A percentile compares a stretch with the other conserved stretches of the same genome.
phyloP scores from a whole-genome alignment of 64 coral and sea anemone genomes.

The Montipora cactus region DNA sequence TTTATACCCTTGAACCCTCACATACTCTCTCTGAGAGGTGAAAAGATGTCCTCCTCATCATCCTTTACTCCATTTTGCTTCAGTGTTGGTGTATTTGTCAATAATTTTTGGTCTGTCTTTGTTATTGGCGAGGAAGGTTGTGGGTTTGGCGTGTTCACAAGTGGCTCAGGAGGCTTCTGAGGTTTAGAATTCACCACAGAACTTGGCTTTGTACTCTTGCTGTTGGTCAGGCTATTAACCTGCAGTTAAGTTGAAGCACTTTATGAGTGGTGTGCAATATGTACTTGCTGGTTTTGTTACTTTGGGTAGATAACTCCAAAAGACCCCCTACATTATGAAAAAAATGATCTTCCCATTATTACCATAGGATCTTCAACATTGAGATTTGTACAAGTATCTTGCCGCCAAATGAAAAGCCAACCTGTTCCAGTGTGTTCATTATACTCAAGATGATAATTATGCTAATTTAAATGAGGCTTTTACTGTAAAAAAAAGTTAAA shows the following conservation, averaged over 20 bases:
- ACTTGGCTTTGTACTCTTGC: conserved; percentile 20
- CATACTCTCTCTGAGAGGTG: conserved; percentile 92
- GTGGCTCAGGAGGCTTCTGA: conserved; percentile 64
- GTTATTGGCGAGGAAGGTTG: neutral
- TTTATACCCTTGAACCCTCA: neutral
- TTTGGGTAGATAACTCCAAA: too few relatives aligned
- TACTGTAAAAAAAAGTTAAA: too few relatives aligned
- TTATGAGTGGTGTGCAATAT: neutral
- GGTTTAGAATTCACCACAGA: conserved; percentile 5
- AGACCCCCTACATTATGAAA: too few relatives aligned
- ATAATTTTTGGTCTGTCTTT: neutral
- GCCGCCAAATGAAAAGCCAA: too few relatives aligned
- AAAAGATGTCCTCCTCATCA: conserved; percentile 86
- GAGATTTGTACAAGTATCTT: too few relatives aligned
- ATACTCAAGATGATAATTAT: too few relatives aligned
- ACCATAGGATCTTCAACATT: too few relatives aligned
- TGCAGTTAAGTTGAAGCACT: neutral
- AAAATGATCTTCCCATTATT: too few relatives aligned
- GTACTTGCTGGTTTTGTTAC: too few relatives aligned
- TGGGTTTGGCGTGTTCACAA: neutral
- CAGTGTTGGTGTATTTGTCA: neutral
- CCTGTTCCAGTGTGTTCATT: too few relatives aligned
- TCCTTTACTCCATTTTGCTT: conserved; percentile 79
- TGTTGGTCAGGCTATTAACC: conserved; percentile 64
- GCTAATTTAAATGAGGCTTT: too few relatives aligned